Base-by-base conservation (phyloP, 2,888 invertebrate genomes). In the Papilio elwesi region DNA sequence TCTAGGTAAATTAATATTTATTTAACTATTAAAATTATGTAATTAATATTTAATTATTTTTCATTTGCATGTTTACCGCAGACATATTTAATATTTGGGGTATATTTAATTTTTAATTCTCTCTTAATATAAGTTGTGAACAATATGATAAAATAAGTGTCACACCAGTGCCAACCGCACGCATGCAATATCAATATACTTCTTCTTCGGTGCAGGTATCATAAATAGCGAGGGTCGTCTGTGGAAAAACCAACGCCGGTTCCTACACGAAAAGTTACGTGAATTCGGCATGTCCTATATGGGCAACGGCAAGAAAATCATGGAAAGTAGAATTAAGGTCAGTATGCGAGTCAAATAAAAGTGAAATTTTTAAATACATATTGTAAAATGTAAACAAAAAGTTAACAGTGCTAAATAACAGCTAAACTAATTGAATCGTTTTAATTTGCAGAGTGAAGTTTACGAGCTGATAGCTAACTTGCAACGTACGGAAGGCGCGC, bases 171-270 rank as follows among this genome's bases (percentile, higher is more conserved):
- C 89, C 90, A 88, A 92, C 90, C 89, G 88, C 88, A 80, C 75
- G 74, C 76, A 77, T 80, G 78, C 77, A 84, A 71, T 74, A 70
- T 71, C 57, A 68, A 74, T 76, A 71, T 79, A 77, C 78, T 75
- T 78, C 79, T 85, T 81, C 87, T 83, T 77, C 75, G 80, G 85
- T 90, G 67, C 94, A 98, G 98, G 98, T 80, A 96, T 98, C 80
- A 96, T 98, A 84, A 98, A 98, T 89, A 97, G 97, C 81, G 97
- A 97, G 79, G 98, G 98, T 75, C 96, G 96, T 78, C 93, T 98
- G 81, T 98, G 98, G 98, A 98, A 97, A 88, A 97, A 96, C 82
- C 98, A 98, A 87, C 95, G 98, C 74, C 95, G 96, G 77, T 98
- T 98, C 90, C 94, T 98, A 68, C 98, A 98, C 85, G 97, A 97